A percentile compares a stretch with the other conserved stretches of the same genome.
Conservation (phyloP, 2,113 vertebrate species). For the Tupaia chinensis region DNA sequence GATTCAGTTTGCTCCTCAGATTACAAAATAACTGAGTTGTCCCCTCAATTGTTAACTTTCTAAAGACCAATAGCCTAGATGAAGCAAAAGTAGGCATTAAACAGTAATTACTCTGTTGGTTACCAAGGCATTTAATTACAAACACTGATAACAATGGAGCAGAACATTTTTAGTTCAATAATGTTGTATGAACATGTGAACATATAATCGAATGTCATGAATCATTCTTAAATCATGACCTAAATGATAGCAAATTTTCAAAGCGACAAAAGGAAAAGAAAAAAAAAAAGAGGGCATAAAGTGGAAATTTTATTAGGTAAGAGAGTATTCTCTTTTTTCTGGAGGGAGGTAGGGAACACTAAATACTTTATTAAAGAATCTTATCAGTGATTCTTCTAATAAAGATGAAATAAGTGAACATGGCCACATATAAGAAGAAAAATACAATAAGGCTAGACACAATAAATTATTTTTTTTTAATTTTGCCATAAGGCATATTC, state of each 20-base stretch:
- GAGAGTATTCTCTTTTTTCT: neutral
- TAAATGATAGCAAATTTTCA: neutral
- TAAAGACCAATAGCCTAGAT: neutral
- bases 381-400: neutral
- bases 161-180: neutral
- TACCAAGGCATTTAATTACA: conserved; percentile 31
- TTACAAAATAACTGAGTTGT: neutral
- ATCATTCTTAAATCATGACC: neutral
- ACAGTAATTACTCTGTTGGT: neutral
- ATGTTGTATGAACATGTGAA: neutral
- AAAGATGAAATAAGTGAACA: neutral
- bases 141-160: neutral
- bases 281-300: neutral
- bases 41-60: neutral
- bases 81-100: neutral
- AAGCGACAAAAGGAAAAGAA: conserved; percentile 5
- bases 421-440: neutral
- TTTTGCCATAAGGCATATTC: too few species aligned
- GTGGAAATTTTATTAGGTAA: neutral
- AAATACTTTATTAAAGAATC: neutral
- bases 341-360: neutral
- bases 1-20: neutral
- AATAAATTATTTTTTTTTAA: neutral
- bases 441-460: neutral
- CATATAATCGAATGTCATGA: neutral